Evolutionary conservation across 2,888 invertebrate species (phyloP).

Genomic region (Brachyopa scutellaris): DNA sequence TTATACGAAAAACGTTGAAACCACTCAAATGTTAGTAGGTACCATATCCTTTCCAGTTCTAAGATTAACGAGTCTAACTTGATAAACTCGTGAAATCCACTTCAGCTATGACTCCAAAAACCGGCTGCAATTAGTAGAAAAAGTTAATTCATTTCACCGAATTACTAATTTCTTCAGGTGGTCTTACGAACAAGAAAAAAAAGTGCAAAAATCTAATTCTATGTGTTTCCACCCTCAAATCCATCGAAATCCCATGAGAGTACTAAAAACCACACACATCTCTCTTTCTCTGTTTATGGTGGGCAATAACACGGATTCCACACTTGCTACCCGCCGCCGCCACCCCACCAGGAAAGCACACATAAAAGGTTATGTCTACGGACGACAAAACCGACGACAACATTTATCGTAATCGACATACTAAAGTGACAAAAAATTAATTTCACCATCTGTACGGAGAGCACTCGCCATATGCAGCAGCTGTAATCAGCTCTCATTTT

Average conservation of each 20-base stretch:
- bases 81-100: no score
- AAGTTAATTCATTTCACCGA: slow-evolving; percentile 60
- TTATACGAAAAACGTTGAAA: no score
- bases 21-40: no score
- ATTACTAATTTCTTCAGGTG: slow-evolving; percentile 43
- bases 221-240: not conserved
- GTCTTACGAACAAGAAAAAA: slow-evolving; percentile 21
- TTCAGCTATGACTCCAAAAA: no score
- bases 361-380: not conserved
- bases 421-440: slow-evolving; percentile 81
- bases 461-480: slow-evolving; percentile 29
- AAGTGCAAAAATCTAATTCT: slow-evolving; percentile 18
- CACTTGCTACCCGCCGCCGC: not conserved
- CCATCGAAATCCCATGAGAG: slow-evolving; percentile 35
- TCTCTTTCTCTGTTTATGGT: slow-evolving; percentile 11
- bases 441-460: slow-evolving; percentile 75
- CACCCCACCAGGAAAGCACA: not conserved
- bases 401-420: slow-evolving; percentile 66
- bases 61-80: no score
- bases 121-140: no score
- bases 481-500: slow-evolving; percentile 67
- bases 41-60: no score
- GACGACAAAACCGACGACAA: slow-evolving; percentile 14
- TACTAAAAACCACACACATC: slow-evolving; percentile 27
- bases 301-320: slow-evolving; percentile 53